These are phyloP conservation scores for Brachionus sp. DNA, from an alignment of 1,140 invertebrate genomes.

Conservation along the genomic window DNA sequence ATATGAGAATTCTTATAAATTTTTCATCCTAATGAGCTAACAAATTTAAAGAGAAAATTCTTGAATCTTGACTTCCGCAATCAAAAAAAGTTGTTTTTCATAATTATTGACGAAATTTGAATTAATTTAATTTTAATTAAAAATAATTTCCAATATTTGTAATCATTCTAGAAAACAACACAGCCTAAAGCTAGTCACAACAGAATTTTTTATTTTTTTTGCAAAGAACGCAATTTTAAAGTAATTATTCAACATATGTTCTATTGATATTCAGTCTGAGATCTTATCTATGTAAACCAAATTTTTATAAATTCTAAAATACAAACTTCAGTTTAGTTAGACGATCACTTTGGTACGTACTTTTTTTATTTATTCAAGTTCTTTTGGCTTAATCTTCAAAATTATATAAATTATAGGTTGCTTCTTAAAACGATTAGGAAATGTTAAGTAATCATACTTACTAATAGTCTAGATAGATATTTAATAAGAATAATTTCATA, in stretches of 20 bases:
- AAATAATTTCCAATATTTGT: not conserved
- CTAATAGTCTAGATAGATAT: not conserved
- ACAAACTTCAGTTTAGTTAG: not conserved
- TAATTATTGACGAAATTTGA: not conserved
- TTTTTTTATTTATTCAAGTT: not conserved
- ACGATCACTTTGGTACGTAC: not conserved
- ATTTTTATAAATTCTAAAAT: not conserved
- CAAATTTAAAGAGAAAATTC: not conserved
- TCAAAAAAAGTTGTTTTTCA: not conserved
- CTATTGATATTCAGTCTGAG: not conserved
- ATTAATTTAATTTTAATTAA: not conserved
- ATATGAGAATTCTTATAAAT: not conserved
- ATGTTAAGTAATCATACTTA: not conserved
- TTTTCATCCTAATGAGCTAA: not conserved
- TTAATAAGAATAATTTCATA: not conserved
- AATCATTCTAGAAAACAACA: not conserved
- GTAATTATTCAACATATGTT: constrained; percentile 5
- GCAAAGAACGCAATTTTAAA: not conserved
- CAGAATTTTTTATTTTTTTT: constrained; percentile 2
- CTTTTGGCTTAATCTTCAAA: not conserved
- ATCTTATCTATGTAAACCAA: not conserved
- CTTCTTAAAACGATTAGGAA: not conserved
- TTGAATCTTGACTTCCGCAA: constrained; percentile 4
- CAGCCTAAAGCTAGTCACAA: not conserved
- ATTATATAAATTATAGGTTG: not conserved